Evolutionary conservation across 2,888 invertebrate species (phyloP), one percentile per base, ranked within the genome.

Genomic region (Nineta flava): DNA sequence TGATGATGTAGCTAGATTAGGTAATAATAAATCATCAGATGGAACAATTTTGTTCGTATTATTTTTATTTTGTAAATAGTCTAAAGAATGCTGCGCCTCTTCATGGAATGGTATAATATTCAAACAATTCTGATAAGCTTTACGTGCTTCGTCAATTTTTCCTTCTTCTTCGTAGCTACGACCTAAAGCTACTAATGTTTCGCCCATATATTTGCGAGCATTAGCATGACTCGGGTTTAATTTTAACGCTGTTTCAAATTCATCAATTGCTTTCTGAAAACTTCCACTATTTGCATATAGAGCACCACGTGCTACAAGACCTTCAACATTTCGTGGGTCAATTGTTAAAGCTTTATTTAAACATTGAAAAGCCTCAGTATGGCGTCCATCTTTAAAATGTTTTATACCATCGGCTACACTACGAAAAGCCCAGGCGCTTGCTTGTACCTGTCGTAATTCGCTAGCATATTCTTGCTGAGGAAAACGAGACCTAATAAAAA

Each of bases 341-440:
- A 93, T 93, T 64, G 81, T 87, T 47, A 96, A 69, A 3, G 95
- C 96, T 67, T 90, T 91, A 67, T 93, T 93, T 42, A 93, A 74
- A 62, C 91, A 91, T 64, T 92, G 92, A 69, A 94, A 90, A 35
- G 95, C 95, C 72, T 96, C 95, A 0, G 88, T 83, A 66, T 91
- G 91, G 58, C 87, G 79, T 43, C 92, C 92, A 44, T 85, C 83
- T 69, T 95, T 95, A 70, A 94, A 94, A 70, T 88, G 87, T 62
- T 87, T 86, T 59, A 95, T 93, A 19, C 95, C 95, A 67, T 93
- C 90, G n/a, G 92, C 90, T 19, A 95, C 94, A 62, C 73, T 75
- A 65, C 87, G 81, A 68, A 91, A 90, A 1, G 93, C 93, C 90
- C 91, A 91, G 67, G 90, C 90, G 65, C 87, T 86, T 46, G 92